Conservation (phyloP, 2,113 vertebrate genomes). For the Salvator merianae region DNA sequence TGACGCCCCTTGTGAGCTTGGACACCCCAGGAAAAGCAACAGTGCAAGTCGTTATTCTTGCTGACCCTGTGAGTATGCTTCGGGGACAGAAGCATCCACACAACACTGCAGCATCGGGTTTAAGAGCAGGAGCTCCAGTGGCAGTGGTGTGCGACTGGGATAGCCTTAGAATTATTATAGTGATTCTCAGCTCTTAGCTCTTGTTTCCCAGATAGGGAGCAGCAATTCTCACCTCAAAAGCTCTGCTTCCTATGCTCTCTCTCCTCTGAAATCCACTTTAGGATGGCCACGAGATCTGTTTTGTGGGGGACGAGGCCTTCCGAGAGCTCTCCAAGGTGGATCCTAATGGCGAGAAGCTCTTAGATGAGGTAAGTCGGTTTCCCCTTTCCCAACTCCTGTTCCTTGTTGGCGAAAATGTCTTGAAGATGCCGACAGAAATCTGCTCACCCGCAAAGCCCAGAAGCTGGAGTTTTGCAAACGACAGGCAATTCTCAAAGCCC, state of each 20-base stretch:
- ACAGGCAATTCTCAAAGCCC: not conserved
- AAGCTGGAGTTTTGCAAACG: too few species aligned
- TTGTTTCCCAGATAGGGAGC: too few species aligned
- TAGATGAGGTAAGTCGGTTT: constrained; percentile 82
- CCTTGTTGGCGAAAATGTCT: not conserved
- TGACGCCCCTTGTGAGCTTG: constrained; percentile 91
- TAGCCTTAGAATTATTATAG: too few species aligned
- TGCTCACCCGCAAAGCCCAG: too few species aligned
- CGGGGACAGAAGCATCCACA: not conserved
- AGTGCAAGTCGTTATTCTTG: constrained; percentile 93
- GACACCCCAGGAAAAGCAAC: constrained; percentile 97
- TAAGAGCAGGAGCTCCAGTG: too few species aligned
- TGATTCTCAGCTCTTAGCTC: too few species aligned
- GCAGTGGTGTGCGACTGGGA: too few species aligned
- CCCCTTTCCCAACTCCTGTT: not conserved
- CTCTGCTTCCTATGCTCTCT: not conserved
- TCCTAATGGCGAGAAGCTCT: constrained; percentile 79
- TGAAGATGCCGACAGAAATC: not conserved
- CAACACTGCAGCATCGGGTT: too few species aligned
- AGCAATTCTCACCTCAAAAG: fast-evolving
- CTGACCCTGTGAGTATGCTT: constrained; percentile 87
- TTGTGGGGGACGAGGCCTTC: constrained; percentile 94
- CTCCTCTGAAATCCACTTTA: constrained; percentile 51
- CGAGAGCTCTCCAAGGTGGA: constrained; percentile 89
- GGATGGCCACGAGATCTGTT: constrained; percentile 97